Percentiles rank a stretch among this genome's conserved stretches.
These are phyloP conservation scores for Nycticebus coucang DNA, from an alignment of 2,113 vertebrate species.

Conservation along the genomic window DNA sequence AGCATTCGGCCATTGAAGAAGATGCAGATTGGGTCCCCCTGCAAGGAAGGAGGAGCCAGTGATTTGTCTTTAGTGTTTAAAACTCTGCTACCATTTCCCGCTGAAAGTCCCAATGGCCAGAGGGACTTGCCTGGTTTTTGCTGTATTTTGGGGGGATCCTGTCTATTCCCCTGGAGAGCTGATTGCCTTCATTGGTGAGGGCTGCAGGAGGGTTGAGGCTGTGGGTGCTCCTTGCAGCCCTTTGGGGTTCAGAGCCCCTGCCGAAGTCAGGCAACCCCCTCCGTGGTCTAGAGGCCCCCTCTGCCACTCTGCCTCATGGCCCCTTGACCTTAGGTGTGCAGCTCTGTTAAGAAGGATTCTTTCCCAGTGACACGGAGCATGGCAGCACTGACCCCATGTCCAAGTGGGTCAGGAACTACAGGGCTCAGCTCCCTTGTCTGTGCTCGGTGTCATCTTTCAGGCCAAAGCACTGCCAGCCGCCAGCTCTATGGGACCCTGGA, in stretches of 20 bases:
- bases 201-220: neutral
- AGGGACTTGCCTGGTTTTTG: neutral
- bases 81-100: neutral
- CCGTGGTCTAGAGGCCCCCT: neutral
- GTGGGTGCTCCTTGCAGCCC: neutral
- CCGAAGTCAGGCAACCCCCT: neutral
- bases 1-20: neutral
- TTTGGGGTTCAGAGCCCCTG: neutral
- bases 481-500: neutral
- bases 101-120: neutral
- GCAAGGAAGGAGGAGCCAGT: neutral
- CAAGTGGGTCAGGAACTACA: neutral
- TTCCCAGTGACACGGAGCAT: slow-evolving; percentile 43
- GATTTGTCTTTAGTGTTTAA: neutral
- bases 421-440: neutral
- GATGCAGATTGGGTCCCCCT: neutral
- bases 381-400: neutral
- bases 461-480: neutral
- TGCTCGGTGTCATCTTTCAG: slow-evolving; percentile 14
- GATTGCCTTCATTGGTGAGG: neutral
- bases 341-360: slow-evolving; percentile 36
- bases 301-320: neutral
- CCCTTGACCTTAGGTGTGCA: neutral
- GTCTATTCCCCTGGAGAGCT: neutral
- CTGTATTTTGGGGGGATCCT: neutral